Conservation (phyloP, 2,888 invertebrate species). For the Pomacea canaliculata region DNA sequence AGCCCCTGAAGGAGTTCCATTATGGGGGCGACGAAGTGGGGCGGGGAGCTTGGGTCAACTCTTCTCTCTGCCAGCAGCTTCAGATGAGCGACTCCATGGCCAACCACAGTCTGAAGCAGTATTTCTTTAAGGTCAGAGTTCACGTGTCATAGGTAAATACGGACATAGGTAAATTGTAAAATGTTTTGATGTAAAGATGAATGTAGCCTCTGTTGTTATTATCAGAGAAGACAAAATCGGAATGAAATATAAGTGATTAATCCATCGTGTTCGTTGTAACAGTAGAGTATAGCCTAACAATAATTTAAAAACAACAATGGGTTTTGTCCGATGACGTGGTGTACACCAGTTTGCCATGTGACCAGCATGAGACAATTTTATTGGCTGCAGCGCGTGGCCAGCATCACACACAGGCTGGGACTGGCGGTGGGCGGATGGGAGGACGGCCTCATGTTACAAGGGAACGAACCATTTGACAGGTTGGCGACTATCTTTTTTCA, state of each 20-base stretch:
- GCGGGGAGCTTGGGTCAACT: slow-evolving; percentile 57
- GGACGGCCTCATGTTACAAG: slow-evolving; percentile 44
- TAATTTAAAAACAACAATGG: no score
- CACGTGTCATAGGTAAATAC: no score
- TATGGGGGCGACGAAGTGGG: slow-evolving; percentile 66
- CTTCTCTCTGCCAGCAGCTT: slow-evolving; percentile 49
- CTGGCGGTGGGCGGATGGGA: slow-evolving; percentile 48
- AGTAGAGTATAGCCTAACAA: no score
- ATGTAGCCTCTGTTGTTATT: no score
- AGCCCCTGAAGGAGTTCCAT: slow-evolving; percentile 56
- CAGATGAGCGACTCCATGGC: slow-evolving; percentile 18
- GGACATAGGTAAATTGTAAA: no score
- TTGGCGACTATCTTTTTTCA: slow-evolving; percentile 1
- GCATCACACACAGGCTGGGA: slow-evolving; percentile 20
- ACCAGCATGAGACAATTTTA: not conserved
- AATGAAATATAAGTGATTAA: no score
- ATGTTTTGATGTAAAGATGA: no score
- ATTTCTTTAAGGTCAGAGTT: slow-evolving; percentile 29
- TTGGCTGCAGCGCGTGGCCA: slow-evolving; percentile 2
- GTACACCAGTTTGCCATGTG: no score
- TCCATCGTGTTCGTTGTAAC: no score
- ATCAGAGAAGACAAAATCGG: no score
- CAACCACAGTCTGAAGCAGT: slow-evolving; percentile 22
- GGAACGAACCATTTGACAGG: slow-evolving; percentile 27
- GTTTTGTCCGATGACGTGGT: no score